phyloP scores from a whole-genome alignment of 2,888 invertebrate species.

The Tenthredo notha region DNA sequence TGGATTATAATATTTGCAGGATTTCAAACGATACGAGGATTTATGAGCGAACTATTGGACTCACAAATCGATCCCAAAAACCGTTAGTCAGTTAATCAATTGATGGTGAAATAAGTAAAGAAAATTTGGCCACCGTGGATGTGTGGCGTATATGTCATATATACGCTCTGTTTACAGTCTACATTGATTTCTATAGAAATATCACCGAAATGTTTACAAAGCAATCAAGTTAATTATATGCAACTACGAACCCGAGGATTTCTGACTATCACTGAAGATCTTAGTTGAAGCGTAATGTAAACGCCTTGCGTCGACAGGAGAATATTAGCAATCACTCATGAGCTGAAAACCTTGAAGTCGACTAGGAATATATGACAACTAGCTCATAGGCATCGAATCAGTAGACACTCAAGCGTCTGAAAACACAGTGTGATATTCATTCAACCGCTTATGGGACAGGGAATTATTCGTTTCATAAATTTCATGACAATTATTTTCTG shows the following conservation, averaged over 20 bases:
- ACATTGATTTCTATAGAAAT: neutral
- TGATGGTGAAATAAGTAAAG: neutral
- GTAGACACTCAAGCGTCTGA: neutral
- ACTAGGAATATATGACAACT: neutral
- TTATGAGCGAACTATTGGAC: neutral
- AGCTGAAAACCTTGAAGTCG: neutral
- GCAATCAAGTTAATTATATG: slow-evolving; percentile 9
- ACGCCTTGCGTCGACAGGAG: neutral
- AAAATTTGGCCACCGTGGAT: neutral
- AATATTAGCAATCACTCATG: slow-evolving; percentile 4
- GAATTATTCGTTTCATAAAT: neutral
- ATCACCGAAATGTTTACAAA: neutral
- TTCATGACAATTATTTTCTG: neutral
- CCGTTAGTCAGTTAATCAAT: neutral
- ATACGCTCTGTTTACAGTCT: neutral
- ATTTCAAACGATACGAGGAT: neutral
- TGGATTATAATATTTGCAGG: neutral
- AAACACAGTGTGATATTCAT: neutral
- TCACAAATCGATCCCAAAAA: neutral
- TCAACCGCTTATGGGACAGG: neutral
- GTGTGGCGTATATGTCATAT: neutral
- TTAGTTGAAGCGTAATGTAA: slow-evolving; percentile 11
- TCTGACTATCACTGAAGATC: neutral
- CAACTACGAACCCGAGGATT: neutral
- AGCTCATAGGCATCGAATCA: neutral